Evolutionary conservation across 1,140 invertebrate genomes (phyloP), one percentile per base, ranked within the genome.

Genomic region (Procambarus virginalis): DNA sequence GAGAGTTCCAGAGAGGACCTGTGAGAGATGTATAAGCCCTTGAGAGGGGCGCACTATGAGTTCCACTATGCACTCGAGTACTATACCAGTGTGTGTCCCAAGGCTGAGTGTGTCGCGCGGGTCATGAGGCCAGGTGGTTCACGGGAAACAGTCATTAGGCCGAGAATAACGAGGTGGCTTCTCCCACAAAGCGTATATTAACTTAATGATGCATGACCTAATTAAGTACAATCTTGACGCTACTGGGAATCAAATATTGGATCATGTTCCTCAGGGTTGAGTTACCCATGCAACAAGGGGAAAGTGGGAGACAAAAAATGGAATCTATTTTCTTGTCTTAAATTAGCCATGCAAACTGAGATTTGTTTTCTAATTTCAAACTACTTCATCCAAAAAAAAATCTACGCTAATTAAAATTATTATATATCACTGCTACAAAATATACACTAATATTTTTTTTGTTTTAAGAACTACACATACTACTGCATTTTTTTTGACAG

Each of bases 141-240:
- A 64, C 51, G 12, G 12, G 51, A 55, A 55, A 55, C 51, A 55
- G 51, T 55, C 51, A 55, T 12, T 8, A 70, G 86, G 80, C 14
- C 60, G 12, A 55, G 55, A 22, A 80, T 80, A 80, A 76, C 51
- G 51, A 85, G 84, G 84, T 85, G 84, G 84, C 84, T 85, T 55
- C 55, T 85, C 75, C 34, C 84, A 85, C 84, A 70, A 77, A 55
- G 73, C 9, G 77, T 55, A 76, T 58, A 22, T 34, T 34, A 34
- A 34, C 34, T 34, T 34, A 73, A 73, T 73, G 34, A 73, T 73
- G 68, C n/a, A 22, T 34, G 68, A n/a, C n/a, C 68, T 73, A 34
- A 5, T 73, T n/a, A 34, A n/a, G 8, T 73, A 73, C 68, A 73
- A 4, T 73, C n/a, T 73, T 73, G n/a, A 34, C 2, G 68, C 34